Evolutionary conservation across 1,140 invertebrate species (phyloP).

Genomic region (Coelopa frigida): DNA sequence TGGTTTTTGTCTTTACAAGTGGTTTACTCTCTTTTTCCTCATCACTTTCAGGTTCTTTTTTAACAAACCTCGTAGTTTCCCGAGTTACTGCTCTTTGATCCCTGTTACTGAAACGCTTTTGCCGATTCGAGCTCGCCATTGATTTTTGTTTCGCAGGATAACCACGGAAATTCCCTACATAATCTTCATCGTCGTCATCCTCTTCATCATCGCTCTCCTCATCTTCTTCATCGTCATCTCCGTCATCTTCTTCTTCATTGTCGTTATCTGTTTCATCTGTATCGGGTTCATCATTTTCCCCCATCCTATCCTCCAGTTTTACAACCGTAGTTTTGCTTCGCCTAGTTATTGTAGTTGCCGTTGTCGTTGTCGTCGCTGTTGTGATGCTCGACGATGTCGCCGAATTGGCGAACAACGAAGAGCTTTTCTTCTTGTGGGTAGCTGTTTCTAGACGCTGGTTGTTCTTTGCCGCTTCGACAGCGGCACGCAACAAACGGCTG

Average conservation of each 20-base stretch:
- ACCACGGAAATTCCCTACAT: constrained; percentile 21
- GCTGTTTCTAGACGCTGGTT: constrained; percentile 7
- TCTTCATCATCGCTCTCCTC: constrained; percentile 9
- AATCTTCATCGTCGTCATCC: constrained; percentile 18
- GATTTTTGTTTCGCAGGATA: too few relatives aligned
- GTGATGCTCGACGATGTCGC: too few relatives aligned
- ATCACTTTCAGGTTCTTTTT: constrained; percentile 9
- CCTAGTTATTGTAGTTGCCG: background rate
- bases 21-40: constrained; percentile 9
- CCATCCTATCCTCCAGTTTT: constrained; percentile 43
- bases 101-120: too few relatives aligned
- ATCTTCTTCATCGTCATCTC: constrained; percentile 2
- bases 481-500: constrained; percentile 26
- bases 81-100: constrained; percentile 18
- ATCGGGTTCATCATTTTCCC: constrained; percentile 20
- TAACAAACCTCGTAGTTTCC: background rate
- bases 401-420: constrained; percentile 1
- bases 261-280: constrained; percentile 8
- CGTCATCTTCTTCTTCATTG: constrained; percentile 36
- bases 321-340: constrained; percentile 12
- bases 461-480: constrained; percentile 19
- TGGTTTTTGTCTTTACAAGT: constrained; percentile 2
- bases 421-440: constrained; percentile 10
- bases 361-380: constrained; percentile 1
- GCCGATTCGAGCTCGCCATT: too few relatives aligned